Percentiles rank a stretch among this genome's conserved stretches.
Evolutionary conservation across 2,797 vertebrate genomes (phyloP).

Genomic region (Sebastes hopkinsi): DNA sequence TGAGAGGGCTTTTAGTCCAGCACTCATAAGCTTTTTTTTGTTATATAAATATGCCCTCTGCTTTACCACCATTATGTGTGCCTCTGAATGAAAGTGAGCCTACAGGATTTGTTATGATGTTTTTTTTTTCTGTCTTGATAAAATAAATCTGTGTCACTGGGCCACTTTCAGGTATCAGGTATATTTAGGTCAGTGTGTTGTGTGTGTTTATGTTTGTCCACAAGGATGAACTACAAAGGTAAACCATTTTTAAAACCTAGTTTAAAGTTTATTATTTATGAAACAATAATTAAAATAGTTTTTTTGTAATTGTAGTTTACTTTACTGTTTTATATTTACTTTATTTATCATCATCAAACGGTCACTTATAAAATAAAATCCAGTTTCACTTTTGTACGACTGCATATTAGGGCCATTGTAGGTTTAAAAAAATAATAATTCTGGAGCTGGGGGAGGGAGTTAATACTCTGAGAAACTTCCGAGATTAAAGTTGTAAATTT

Average conservation of each 20-base stretch:
- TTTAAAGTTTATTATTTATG: too few species aligned
- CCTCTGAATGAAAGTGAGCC: background rate
- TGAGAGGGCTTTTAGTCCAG: background rate
- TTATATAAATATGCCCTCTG: background rate
- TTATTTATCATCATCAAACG: background rate
- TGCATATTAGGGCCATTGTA: too few species aligned
- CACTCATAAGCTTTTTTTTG: background rate
- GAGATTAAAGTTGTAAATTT: too few species aligned
- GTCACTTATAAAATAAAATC: too few species aligned
- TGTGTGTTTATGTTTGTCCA: background rate
- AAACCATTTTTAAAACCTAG: background rate
- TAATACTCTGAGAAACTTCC: too few species aligned
- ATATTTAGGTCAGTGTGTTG: constrained; percentile 48
- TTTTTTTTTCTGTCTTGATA: background rate
- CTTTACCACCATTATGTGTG: background rate
- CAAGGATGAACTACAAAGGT: background rate
- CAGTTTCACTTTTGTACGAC: too few species aligned
- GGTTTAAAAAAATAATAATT: too few species aligned
- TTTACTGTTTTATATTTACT: background rate
- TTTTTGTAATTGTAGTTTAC: too few species aligned
- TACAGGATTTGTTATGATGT: too few species aligned
- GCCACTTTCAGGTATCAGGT: background rate
- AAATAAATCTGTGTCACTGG: constrained; percentile 19
- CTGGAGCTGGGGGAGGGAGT: too few species aligned
- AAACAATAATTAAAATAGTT: too few species aligned